Evolutionary conservation across 2,888 invertebrate species (phyloP).

Genomic region (Branchipolynoe longqiensis): DNA sequence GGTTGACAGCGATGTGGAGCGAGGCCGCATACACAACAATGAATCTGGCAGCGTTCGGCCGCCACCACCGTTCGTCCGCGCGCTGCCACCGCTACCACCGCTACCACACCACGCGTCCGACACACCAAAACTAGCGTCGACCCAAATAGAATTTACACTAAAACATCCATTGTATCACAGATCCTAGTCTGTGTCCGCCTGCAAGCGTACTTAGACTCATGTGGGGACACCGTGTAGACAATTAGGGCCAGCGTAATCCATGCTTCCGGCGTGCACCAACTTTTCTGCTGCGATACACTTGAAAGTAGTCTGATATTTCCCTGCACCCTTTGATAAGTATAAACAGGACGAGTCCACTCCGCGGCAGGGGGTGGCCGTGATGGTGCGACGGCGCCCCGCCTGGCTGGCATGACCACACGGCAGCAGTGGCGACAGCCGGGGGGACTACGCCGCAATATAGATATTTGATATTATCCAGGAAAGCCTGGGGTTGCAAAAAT

Average conservation of each 20-base stretch:
- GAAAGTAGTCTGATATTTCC: constrained; percentile 58
- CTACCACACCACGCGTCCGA: constrained; percentile 31
- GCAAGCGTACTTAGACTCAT: constrained; percentile 23
- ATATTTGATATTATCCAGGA: constrained; percentile 55
- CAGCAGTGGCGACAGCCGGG: constrained; percentile 19
- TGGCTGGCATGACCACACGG: constrained; percentile 27
- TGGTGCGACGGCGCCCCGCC: constrained; percentile 13
- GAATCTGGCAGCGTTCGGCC: constrained; percentile 46
- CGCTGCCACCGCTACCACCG: too few species aligned
- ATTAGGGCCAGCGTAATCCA: constrained; percentile 49
- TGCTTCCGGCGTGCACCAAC: constrained; percentile 55
- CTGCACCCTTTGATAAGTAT: constrained; percentile 60
- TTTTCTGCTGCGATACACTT: constrained; percentile 58
- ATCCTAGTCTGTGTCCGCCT: constrained; percentile 42
- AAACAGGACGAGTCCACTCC: constrained; percentile 57
- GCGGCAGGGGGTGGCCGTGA: constrained; percentile 47
- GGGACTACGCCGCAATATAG: constrained; percentile 36
- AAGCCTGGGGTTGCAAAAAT: constrained; percentile 56
- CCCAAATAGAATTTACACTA: constrained; percentile 41
- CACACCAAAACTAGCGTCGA: constrained; percentile 11
- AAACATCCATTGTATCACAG: constrained; percentile 39
- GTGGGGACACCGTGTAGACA: constrained; percentile 33
- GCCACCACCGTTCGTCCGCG: neutral
- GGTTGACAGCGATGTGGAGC: constrained; percentile 26
- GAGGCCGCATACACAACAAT: constrained; percentile 46